These are phyloP conservation scores for Proteles cristata DNA, from an alignment of 2,113 vertebrate species.

Conservation along the genomic window DNA sequence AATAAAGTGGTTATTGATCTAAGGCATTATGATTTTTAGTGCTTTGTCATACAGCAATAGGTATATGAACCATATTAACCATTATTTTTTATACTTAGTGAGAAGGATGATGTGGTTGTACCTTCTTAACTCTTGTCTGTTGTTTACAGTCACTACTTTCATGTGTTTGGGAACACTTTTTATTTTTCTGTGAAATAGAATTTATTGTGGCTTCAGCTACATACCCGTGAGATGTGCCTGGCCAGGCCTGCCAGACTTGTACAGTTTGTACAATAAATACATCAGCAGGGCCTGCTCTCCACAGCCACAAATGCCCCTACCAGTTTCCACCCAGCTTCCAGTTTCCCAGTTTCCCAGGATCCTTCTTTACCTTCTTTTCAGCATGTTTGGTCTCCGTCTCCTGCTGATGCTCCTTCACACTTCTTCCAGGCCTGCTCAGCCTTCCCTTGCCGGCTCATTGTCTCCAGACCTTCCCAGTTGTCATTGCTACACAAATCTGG, in stretches of 20 bases:
- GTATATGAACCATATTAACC: not conserved
- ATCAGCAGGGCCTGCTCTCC: not conserved
- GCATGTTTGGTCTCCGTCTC: constrained; percentile 93
- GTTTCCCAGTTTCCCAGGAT: constrained; percentile 92
- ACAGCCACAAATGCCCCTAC: not conserved
- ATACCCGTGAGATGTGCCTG: constrained; percentile 65
- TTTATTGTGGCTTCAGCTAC: constrained; percentile 79
- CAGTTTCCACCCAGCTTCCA: constrained; percentile 91
- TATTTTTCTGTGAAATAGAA: constrained; percentile 71
- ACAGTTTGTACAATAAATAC: constrained; percentile 77
- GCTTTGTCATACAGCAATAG: not conserved
- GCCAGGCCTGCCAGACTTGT: not conserved
- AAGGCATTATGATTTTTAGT: not conserved
- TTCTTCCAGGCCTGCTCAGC: constrained; percentile 92
- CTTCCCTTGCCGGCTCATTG: constrained; percentile 87
- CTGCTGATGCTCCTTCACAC: constrained; percentile 89
- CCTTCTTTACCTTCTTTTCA: constrained; percentile 91
- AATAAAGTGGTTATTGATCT: not conserved
- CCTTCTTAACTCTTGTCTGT: not conserved
- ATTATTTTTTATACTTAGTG: not conserved
- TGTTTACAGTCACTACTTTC: not conserved
- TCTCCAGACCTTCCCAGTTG: constrained; percentile 92
- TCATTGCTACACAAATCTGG: constrained; percentile 83
- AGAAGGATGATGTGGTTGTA: not conserved
- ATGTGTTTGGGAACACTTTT: not conserved